Conservation (phyloP, 2,888 invertebrate genomes). For the Spisula solida region DNA sequence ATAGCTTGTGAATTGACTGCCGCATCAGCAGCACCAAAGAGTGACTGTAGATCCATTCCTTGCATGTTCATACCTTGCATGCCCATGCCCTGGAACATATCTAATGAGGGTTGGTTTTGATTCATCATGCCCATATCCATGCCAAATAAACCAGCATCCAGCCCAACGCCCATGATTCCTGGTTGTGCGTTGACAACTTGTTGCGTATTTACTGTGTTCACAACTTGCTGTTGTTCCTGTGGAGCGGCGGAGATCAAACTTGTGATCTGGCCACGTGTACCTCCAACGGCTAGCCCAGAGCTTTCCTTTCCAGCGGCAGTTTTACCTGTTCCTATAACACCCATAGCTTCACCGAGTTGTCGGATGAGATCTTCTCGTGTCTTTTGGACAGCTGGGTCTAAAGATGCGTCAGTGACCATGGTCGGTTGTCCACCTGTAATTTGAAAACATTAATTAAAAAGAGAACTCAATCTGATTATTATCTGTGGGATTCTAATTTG, state of each 20-base stretch:
- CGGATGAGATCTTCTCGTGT: constrained; percentile 62
- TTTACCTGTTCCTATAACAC: constrained; percentile 52
- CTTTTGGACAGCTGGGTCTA: constrained; percentile 60
- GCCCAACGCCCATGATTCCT: neutral
- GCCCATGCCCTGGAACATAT: constrained; percentile 3
- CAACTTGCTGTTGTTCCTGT: neutral
- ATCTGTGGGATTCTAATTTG: no score
- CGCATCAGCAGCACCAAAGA: constrained; percentile 18
- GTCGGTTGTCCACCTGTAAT: constrained; percentile 40
- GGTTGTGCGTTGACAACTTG: constrained; percentile 25
- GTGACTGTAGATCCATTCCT: constrained; percentile 15
- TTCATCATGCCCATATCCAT: constrained; percentile 1
- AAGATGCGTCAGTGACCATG: constrained; percentile 51
- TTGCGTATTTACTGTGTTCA: neutral
- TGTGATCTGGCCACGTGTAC: neutral
- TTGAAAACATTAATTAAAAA: neutral
- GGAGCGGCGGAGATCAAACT: neutral
- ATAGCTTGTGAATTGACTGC: neutral
- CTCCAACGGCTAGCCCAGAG: neutral
- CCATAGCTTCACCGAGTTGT: constrained; percentile 67
- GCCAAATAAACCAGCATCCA: constrained; percentile 15
- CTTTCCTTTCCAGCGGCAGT: neutral
- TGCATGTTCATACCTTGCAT: constrained; percentile 14
- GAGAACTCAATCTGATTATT: no score
- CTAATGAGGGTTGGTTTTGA: neutral